phyloP scores from a whole-genome alignment of 2,797 vertebrate species.

The Cryptoprocta ferox region DNA sequence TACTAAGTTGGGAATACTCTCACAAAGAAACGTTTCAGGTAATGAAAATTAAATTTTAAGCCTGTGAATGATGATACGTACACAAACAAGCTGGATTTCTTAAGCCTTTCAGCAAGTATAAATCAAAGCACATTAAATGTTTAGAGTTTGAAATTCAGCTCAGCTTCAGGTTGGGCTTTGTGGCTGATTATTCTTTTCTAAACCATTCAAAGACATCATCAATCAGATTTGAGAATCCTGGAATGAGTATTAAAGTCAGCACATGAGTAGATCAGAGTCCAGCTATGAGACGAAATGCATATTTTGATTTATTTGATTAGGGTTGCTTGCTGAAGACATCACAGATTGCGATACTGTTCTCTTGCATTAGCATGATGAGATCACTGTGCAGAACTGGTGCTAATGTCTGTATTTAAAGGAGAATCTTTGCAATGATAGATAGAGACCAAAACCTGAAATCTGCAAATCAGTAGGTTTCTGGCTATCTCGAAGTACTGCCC shows the following conservation, averaged over 20 bases:
- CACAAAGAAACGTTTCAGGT: slow-evolving; percentile 8
- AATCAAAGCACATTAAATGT: slow-evolving; percentile 66
- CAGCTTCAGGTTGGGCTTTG: slow-evolving; percentile 43
- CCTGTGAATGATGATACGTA: slow-evolving; percentile 21
- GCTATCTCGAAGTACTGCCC: background rate
- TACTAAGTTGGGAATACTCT: background rate
- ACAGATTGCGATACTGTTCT: background rate
- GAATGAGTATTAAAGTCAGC: slow-evolving; percentile 55
- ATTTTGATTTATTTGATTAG: slow-evolving; percentile 70
- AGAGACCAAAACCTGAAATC: slow-evolving; percentile 32
- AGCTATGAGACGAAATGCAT: slow-evolving; percentile 18
- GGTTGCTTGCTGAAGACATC: slow-evolving; percentile 49
- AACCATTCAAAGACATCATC: slow-evolving; percentile 64
- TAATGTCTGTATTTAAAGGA: background rate
- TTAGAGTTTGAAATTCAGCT: slow-evolving; percentile 61
- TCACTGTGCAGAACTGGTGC: background rate
- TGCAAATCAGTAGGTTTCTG: slow-evolving; percentile 47
- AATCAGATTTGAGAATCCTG: slow-evolving; percentile 53
- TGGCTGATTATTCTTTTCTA: slow-evolving; percentile 72
- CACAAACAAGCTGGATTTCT: slow-evolving; percentile 39
- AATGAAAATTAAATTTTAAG: slow-evolving; percentile 65
- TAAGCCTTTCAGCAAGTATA: slow-evolving; percentile 49
- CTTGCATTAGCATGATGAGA: background rate
- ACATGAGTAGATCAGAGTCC: slow-evolving; percentile 45
- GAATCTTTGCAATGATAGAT: background rate